Conservation (phyloP, 2,888 invertebrate species). For the Sphinx pinastri region DNA sequence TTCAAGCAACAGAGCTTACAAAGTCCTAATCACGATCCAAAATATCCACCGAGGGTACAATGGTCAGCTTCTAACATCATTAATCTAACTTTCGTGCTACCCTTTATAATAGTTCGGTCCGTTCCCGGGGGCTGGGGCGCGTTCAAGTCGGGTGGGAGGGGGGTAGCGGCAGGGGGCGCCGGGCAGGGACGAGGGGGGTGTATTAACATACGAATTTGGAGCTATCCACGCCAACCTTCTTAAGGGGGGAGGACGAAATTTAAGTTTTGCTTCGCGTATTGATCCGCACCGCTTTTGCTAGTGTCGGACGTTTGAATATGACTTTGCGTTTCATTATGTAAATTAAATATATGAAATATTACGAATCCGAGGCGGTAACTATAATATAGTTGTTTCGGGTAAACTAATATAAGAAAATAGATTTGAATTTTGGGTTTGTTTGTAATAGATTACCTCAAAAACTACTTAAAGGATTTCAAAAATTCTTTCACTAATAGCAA, state of each 20-base stretch:
- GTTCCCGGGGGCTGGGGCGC: conserved; percentile 65
- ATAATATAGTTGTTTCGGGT: too few relatives aligned
- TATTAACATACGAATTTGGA: conserved; percentile 83
- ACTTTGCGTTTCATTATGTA: conserved; percentile 31
- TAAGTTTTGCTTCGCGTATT: conserved; percentile 81
- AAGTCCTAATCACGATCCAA: conserved; percentile 38
- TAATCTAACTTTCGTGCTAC: conserved; percentile 85
- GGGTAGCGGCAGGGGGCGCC: conserved; percentile 44
- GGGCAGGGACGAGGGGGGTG: conserved; percentile 50
- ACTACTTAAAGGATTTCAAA: too few relatives aligned
- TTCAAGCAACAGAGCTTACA: too few relatives aligned
- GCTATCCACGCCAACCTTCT: conserved; percentile 74
- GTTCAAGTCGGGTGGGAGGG: conserved; percentile 48
- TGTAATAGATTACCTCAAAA: too few relatives aligned
- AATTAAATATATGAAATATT: background rate
- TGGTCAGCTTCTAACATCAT: conserved; percentile 84
- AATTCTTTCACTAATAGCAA: too few relatives aligned
- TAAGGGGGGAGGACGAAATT: conserved; percentile 77
- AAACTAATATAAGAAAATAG: too few relatives aligned
- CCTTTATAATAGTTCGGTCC: conserved; percentile 84
- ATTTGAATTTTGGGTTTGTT: too few relatives aligned
- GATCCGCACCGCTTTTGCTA: conserved; percentile 70
- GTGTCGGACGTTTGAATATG: conserved; percentile 43
- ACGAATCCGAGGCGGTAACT: too few relatives aligned
- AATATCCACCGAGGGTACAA: conserved; percentile 51